Conservation (phyloP, 1,140 invertebrate species). For the Mamestra configurata region DNA sequence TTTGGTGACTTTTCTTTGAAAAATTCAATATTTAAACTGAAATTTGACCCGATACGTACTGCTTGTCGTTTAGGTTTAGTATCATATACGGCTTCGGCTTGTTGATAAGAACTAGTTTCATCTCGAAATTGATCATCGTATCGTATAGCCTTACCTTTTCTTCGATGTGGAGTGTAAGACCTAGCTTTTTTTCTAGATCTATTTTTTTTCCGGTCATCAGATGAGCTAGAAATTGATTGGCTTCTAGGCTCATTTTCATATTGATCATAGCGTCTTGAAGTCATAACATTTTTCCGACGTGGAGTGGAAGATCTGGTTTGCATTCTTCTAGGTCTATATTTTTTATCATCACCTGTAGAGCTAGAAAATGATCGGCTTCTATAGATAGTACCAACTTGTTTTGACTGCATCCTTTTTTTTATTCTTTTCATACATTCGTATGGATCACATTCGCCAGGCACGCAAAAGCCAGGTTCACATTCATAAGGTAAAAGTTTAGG, state of each 20-base stretch:
- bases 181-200: neutral
- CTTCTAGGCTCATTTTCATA: neutral
- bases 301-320: neutral
- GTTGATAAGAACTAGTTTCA: neutral
- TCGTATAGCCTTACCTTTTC: neutral
- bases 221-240: neutral
- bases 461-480: conserved; percentile 64
- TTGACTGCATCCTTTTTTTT: conserved; percentile 51
- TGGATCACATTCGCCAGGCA: conserved; percentile 63
- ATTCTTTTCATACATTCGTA: conserved; percentile 61
- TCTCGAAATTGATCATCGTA: neutral
- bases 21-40: conserved; percentile 62
- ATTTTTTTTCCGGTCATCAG: conserved; percentile 45
- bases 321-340: conserved; percentile 23
- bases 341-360: conserved; percentile 28
- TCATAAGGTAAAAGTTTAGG: conserved; percentile 56
- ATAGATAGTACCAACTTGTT: conserved; percentile 31
- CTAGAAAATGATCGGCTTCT: neutral
- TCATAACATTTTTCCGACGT: neutral
- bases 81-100: neutral
- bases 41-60: conserved; percentile 45
- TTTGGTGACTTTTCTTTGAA: conserved; percentile 50
- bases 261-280: neutral
- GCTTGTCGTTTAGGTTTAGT: conserved; percentile 11
- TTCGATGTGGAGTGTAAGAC: neutral